Conservation (phyloP, 2,113 vertebrate genomes). For the Crotalus horridus region DNA sequence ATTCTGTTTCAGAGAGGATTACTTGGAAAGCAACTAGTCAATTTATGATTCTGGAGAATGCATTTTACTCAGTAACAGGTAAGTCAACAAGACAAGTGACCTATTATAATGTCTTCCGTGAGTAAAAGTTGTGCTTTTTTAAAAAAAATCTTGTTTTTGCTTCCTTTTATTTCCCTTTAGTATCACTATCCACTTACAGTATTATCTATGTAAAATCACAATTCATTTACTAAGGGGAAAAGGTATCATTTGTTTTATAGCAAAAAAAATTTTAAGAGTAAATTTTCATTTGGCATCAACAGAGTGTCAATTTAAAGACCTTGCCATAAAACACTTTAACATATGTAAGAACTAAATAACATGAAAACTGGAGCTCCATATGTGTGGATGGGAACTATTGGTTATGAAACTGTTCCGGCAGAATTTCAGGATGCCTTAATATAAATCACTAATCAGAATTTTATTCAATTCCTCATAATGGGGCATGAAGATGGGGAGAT, state of each 20-base stretch:
- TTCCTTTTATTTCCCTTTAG: background rate
- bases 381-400: background rate
- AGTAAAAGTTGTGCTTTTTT: background rate
- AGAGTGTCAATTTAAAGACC: background rate
- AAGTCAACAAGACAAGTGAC: slow-evolving; percentile 13
- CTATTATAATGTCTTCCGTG: background rate
- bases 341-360: background rate
- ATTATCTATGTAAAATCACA: background rate
- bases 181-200: background rate
- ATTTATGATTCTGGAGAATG: background rate
- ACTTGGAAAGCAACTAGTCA: background rate
- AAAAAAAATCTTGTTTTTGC: background rate
- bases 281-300: background rate
- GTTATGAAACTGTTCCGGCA: background rate
- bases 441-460: background rate
- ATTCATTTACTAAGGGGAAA: background rate
- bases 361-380: background rate
- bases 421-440: background rate
- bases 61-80: background rate
- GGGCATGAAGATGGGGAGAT: background rate
- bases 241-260: background rate
- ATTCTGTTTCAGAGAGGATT: background rate
- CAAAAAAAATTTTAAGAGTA: slow-evolving; percentile 10
- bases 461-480: background rate
- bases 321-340: background rate